Percentiles rank a stretch among this genome's conserved stretches.
Conservation (phyloP, 2,888 invertebrate species). For the Kuschelorhynchus macadamiae region DNA sequence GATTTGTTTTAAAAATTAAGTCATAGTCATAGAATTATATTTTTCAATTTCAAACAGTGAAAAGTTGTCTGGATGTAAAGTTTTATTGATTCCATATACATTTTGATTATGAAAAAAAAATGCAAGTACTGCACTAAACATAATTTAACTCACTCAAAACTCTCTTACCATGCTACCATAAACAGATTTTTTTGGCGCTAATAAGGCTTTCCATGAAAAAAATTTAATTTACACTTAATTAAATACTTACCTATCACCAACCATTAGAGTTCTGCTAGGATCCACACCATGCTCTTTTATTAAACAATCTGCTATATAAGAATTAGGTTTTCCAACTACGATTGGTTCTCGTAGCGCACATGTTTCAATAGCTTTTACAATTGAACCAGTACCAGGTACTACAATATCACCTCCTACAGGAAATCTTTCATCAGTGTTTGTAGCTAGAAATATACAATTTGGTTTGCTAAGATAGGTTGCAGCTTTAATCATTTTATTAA, state of each 20-base stretch:
- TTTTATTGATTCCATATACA: no score
- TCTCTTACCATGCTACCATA: no score
- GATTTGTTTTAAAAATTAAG: no score
- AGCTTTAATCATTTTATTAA: conserved; percentile 92
- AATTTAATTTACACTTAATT: no score
- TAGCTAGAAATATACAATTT: conserved; percentile 88
- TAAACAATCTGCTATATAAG: conserved; percentile 82
- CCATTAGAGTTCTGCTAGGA: conserved; percentile 89
- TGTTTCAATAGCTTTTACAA: conserved; percentile 88
- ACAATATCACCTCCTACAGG: conserved; percentile 62
- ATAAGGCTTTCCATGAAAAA: no score
- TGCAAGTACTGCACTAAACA: no score
- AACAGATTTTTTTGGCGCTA: no score
- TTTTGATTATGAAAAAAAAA: no score
- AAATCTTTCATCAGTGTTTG: conserved; percentile 89
- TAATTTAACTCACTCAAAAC: no score
- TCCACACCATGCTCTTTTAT: conserved; percentile 80
- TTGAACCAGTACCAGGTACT: conserved; percentile 83
- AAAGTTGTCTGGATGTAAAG: no score
- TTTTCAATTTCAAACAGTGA: no score
- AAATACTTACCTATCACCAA: conserved; percentile 84
- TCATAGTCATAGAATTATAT: no score
- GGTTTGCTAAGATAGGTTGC: conserved; percentile 87
- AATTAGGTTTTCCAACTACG: conserved; percentile 92
- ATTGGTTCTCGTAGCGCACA: conserved; percentile 85